These are phyloP conservation scores for Chaetops frenatus DNA, from an alignment of 2,113 vertebrate genomes.

Conservation along the genomic window DNA sequence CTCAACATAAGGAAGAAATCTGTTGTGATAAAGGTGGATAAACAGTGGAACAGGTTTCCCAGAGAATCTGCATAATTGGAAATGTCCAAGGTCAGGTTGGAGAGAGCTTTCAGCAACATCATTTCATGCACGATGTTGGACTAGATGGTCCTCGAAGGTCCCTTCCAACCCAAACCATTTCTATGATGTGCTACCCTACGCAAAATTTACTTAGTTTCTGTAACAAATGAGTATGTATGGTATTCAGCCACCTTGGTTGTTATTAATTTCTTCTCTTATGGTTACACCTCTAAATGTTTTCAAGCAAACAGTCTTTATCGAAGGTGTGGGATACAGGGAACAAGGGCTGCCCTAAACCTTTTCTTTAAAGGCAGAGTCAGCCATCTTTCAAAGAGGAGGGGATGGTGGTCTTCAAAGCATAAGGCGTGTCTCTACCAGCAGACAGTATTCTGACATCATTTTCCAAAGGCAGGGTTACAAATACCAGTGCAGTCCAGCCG, in stretches of 20 bases:
- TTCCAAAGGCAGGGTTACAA: not conserved
- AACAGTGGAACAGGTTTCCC: not conserved
- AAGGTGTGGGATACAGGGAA: not conserved
- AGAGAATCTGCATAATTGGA: fast-evolving
- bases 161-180: not conserved
- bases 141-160: not conserved
- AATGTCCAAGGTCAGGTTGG: not conserved
- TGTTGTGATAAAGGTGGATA: fast-evolving
- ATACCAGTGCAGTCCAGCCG: not conserved
- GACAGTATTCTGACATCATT: not conserved
- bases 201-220: not conserved
- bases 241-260: not conserved
- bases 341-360: not conserved
- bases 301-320: not conserved
- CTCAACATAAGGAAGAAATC: not conserved
- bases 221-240: not conserved
- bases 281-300: not conserved
- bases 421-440: not conserved
- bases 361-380: not conserved
- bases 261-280: not conserved
- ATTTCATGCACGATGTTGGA: not conserved
- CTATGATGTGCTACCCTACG: not conserved
- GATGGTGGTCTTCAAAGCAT: not conserved
- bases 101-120: not conserved
- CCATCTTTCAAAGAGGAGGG: not conserved